Evolutionary conservation across 2,888 invertebrate species (phyloP).

Genomic region (Brachyptera risi): DNA sequence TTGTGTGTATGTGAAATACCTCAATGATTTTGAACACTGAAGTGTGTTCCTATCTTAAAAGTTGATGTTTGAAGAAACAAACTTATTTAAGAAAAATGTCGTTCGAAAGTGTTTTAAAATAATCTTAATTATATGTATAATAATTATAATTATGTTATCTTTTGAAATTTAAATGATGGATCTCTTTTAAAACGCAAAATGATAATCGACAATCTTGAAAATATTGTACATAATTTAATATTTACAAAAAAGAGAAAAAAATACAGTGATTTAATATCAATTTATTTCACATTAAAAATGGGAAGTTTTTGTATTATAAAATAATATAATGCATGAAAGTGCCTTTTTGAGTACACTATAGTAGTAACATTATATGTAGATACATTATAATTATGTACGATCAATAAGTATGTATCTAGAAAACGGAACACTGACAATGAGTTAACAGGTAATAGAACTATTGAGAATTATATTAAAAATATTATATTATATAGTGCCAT

Average conservation of each 20-base stretch:
- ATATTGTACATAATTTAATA: slow-evolving; percentile 1
- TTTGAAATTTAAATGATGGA: slow-evolving; percentile 14
- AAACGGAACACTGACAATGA: neutral
- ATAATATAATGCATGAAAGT: slow-evolving; percentile 6
- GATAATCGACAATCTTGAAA: slow-evolving; percentile 16
- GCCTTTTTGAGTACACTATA: slow-evolving; percentile 16
- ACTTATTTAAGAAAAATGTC: neutral
- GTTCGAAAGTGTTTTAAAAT: neutral
- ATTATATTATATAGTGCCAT: slow-evolving; percentile 12
- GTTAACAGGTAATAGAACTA: neutral
- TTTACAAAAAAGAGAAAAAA: slow-evolving; percentile 3
- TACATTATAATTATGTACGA: neutral
- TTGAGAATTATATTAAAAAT: neutral
- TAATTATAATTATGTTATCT: slow-evolving; percentile 3
- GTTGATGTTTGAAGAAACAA: neutral
- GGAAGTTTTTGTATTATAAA: slow-evolving; percentile 9
- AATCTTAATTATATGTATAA: neutral
- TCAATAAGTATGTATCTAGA: neutral
- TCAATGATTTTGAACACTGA: neutral
- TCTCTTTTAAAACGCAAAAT: slow-evolving; percentile 4
- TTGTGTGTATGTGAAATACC: slow-evolving; percentile 2
- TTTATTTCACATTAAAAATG: slow-evolving; percentile 5
- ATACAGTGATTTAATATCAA: neutral
- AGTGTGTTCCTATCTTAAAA: neutral
- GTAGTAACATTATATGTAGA: neutral